A percentile compares a stretch with the other conserved stretches of the same genome.
These are phyloP conservation scores for Ibidorhyncha struthersii DNA, from an alignment of 2,113 vertebrate species.

Conservation along the genomic window DNA sequence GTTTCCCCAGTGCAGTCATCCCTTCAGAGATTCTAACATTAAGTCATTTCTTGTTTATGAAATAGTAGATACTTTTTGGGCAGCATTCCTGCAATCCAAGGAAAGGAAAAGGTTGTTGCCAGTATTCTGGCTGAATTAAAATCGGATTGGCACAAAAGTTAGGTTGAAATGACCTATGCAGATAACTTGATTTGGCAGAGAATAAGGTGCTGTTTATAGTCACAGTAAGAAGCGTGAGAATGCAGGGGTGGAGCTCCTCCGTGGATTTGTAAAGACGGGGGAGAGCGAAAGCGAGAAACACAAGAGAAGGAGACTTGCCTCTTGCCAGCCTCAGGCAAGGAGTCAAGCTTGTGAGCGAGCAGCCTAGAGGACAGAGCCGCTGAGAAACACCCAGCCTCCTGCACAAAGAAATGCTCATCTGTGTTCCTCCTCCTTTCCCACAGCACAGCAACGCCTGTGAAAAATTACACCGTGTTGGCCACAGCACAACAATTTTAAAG, in stretches of 20 bases:
- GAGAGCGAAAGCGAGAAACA: neutral
- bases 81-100: neutral
- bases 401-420: conserved; percentile 5
- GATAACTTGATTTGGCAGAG: conserved; percentile 25
- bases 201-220: conserved; percentile 16
- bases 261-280: neutral
- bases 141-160: neutral
- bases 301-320: neutral
- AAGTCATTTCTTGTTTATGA: conserved; percentile 26
- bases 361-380: neutral
- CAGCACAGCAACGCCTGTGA: neutral
- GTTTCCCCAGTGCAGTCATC: neutral
- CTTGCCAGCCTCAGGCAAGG: conserved; percentile 17
- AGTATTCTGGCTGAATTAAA: neutral
- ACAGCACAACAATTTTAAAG: neutral
- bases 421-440: neutral
- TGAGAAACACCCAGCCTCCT: conserved; percentile 14
- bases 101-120: neutral
- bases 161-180: neutral
- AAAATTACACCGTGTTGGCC: neutral
- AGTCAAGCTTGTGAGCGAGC: neutral
- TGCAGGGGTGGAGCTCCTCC: conserved; percentile 25
- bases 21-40: neutral
- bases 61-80: neutral
- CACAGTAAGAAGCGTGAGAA: conserved; percentile 24